phyloP scores from a whole-genome alignment of 2,888 invertebrate species.

The Caenorhabditis sp. region DNA sequence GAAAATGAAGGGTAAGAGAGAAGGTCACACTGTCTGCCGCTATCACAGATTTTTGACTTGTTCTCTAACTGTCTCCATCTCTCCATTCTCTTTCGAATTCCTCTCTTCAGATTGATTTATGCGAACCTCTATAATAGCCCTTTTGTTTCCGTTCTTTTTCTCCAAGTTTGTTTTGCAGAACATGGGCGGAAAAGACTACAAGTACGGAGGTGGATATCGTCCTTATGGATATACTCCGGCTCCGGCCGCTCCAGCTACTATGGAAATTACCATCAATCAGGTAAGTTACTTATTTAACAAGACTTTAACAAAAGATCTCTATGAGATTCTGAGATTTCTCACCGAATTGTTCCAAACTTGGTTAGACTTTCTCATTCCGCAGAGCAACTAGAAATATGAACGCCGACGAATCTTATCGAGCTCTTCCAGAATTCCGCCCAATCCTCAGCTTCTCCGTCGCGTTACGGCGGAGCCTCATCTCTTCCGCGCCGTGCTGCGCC shows the following conservation, averaged over 20 bases:
- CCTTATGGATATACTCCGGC: conserved; percentile 70
- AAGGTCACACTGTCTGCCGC: conserved; percentile 17
- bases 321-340: too few relatives aligned
- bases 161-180: too few relatives aligned
- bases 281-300: too few relatives aligned
- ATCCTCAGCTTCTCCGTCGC: conserved; percentile 46
- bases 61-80: conserved; percentile 10
- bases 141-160: not conserved
- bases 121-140: not conserved
- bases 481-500: conserved; percentile 44
- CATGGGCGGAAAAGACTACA: conserved; percentile 68
- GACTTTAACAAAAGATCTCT: too few relatives aligned
- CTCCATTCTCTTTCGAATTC: conserved; percentile 4
- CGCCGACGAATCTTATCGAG: too few relatives aligned
- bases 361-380: too few relatives aligned
- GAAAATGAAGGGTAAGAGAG: conserved; percentile 9
- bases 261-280: conserved; percentile 77
- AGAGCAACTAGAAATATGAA: too few relatives aligned
- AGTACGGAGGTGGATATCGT: conserved; percentile 62
- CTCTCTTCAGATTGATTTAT: conserved; percentile 25
- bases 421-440: conserved; percentile 40
- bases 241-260: conserved; percentile 66
- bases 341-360: too few relatives aligned
- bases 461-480: conserved; percentile 38
- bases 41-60: not conserved